Evolutionary conservation across 2,113 vertebrate genomes (phyloP), one percentile per base, ranked within the genome.

Genomic region (Sebastes fasciatus): DNA sequence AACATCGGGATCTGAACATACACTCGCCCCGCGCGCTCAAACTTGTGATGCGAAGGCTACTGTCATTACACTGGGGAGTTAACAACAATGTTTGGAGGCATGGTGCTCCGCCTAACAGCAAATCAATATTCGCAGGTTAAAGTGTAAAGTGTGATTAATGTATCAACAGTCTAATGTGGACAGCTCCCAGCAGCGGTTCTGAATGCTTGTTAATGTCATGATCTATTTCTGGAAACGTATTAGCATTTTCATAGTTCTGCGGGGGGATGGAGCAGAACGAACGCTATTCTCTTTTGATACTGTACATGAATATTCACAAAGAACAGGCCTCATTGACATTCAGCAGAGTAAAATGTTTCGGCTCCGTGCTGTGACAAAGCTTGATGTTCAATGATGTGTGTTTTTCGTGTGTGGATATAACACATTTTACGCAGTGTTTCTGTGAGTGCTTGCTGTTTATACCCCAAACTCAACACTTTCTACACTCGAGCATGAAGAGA

Each of bases 141-240:
- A 91, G 89, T 88, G 75, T 84, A 86, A 92, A 92, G 60, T 83
- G 84, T 94, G 84, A 93, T 89, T 80, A 92, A 93, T 92, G 82
- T 66, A 71, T 84, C 73, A 78, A 79, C 77, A 86, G 48, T 78
- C 4, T 45, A 80, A 82, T n/a, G 78, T 77, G 78, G 85, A 87
- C 82, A 70, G 84, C 84, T 88, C 82, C 67, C 76, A 82, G 86
- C 74, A 83, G 86, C 23, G 3, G 52, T 46, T 86, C 14, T 86
- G 87, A 90, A 84, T 78, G 55, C 83, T 68, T 66, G 83, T 77
- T 90, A 92, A 91, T 87, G 84, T 85, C 91, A 87, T 58, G 70
- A 84, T 90, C 89, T 90, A 90, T 91, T 93, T 88, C 66, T 84
- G 84, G 89, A 81, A 77, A 23, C 68, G 58, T 77, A 91, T 91